These are phyloP conservation scores for Leucoptera coffeella DNA, from an alignment of 2,888 invertebrate species.

Conservation along the genomic window DNA sequence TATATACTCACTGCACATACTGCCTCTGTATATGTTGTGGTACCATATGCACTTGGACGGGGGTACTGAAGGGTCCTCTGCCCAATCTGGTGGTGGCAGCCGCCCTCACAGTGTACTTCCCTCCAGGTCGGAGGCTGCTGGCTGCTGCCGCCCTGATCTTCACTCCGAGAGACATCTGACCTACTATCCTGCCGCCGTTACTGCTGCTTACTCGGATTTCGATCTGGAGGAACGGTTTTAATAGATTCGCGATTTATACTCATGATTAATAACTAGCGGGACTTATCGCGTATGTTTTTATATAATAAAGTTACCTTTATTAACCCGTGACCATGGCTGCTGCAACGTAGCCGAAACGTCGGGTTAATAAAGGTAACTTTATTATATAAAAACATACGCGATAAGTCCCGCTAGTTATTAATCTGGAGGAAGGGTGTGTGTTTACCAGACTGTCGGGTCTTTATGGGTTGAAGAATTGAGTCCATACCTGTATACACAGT, in stretches of 20 bases:
- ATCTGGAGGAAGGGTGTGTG: background rate
- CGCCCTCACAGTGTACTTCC: slow-evolving; percentile 81
- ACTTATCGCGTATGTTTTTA: too few relatives aligned
- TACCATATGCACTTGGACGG: slow-evolving; percentile 68
- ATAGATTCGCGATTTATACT: too few relatives aligned
- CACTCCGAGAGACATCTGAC: slow-evolving; percentile 81
- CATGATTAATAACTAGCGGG: too few relatives aligned
- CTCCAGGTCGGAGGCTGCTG: slow-evolving; percentile 79
- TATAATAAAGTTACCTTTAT: too few relatives aligned
- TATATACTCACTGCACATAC: slow-evolving; percentile 33
- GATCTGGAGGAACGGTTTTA: too few relatives aligned
- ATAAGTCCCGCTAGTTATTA: too few relatives aligned
- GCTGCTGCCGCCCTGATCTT: slow-evolving; percentile 85
- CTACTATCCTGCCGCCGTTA: slow-evolving; percentile 46
- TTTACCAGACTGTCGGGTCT: too few relatives aligned
- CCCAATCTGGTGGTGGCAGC: slow-evolving; percentile 86
- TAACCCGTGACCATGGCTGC: too few relatives aligned
- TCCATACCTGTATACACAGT: too few relatives aligned
- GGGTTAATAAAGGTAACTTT: slow-evolving; percentile 1
- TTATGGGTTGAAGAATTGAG: too few relatives aligned
- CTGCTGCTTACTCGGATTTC: slow-evolving; percentile 33
- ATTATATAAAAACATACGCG: too few relatives aligned
- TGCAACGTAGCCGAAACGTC: too few relatives aligned
- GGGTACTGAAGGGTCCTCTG: slow-evolving; percentile 79
- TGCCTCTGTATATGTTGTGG: slow-evolving; percentile 47